A percentile compares a stretch with the other conserved stretches of the same genome.
Conservation (phyloP, 2,888 invertebrate species). For the Tholera decimalis region DNA sequence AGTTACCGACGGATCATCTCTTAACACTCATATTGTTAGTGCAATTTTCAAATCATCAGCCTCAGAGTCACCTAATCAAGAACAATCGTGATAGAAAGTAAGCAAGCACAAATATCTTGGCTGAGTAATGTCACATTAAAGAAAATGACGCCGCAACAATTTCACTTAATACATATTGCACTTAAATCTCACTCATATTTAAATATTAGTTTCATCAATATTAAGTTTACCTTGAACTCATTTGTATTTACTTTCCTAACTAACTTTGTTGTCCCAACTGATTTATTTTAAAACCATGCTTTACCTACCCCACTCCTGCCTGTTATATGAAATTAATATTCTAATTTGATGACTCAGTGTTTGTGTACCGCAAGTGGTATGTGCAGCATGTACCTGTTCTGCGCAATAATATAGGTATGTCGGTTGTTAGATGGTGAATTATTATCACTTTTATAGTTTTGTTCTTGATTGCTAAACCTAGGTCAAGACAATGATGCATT, state of each 20-base stretch:
- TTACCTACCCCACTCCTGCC: constrained; percentile 9
- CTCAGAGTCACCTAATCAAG: constrained; percentile 16
- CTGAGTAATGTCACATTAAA: constrained; percentile 31
- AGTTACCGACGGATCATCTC: constrained; percentile 52
- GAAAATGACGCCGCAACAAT: constrained; percentile 28
- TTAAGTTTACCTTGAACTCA: constrained; percentile 27
- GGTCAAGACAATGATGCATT: constrained; percentile 15
- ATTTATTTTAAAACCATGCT: constrained; percentile 3
- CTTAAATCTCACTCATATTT: constrained; percentile 27
- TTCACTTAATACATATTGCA: constrained; percentile 21
- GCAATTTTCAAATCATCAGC: constrained; percentile 24
- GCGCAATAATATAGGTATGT: constrained; percentile 58
- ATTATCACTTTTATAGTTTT: constrained; percentile 24
- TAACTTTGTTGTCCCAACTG: neutral
- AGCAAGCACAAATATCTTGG: constrained; percentile 36
- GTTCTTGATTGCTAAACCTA: constrained; percentile 14
- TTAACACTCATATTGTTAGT: constrained; percentile 44
- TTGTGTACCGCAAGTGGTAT: constrained; percentile 58
- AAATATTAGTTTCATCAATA: constrained; percentile 21
- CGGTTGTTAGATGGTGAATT: constrained; percentile 15
- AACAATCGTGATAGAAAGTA: constrained; percentile 33
- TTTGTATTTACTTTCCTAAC: neutral
- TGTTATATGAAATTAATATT: constrained; percentile 69
- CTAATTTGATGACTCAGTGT: constrained; percentile 70
- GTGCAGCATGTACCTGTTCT: constrained; percentile 58